Base-by-base conservation (phyloP, 2,888 invertebrate genomes). In the Spodoptera littoralis region DNA sequence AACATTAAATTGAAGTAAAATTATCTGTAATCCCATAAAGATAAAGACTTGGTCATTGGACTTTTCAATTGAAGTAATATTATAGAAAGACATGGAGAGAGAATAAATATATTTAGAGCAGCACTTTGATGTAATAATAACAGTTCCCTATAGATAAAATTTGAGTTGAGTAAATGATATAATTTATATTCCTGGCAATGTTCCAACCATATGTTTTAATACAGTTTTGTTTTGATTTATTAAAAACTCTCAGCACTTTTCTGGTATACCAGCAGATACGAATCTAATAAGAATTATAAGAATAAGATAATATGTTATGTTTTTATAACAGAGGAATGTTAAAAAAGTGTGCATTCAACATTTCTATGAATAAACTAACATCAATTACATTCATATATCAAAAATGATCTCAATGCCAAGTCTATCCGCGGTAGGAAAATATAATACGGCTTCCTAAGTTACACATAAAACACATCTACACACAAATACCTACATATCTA, bases 351-450 rank as follows among this genome's bases (percentile, higher is more conserved):
- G 43, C 13, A 62, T 36, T 56, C 41, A 24, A 42, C 9, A 18
- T 22, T 49, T 73, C 56, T 69, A 69, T 50, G 61, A 58, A 77
- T 80, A 77, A 65, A 69, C 47, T 18, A 11, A 52, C 44, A 22
- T 67, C 61, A 73, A 71, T 77, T 72, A 78, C 66, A 75, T 69
- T 69, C 55, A 47, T 69, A 73, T 70, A 83, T 76, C 80, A 79
- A 86, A 73, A 88, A 81, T 83, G 80, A 74, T 77, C 52, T 71
- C 81, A 82, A 82, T 88, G 88, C 85, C 84, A 87, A 86, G 72
- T 77, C 63, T 47, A 49, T 67, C 58, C 54, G 62, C 58, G 64
- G 65, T 72, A 77, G 76, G 79, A 81, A 82, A 82, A 84, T 83
- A 84, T 82, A 69, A 65, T 88, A 88, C 77, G 87, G 87, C 87